phyloP scores from a whole-genome alignment of 2,888 invertebrate genomes.

The Drosophila emarginata region DNA sequence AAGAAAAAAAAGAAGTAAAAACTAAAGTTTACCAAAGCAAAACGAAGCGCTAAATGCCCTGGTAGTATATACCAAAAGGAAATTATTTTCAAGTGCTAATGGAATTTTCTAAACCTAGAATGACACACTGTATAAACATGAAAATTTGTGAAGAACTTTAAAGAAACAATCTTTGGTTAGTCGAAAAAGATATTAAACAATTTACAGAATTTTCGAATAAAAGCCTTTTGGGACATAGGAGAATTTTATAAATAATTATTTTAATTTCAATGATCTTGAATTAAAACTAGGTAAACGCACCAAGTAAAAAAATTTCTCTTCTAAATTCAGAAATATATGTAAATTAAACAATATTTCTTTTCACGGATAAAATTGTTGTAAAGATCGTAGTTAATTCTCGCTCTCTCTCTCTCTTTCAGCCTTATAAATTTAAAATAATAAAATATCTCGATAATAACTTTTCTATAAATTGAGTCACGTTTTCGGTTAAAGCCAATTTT shows the following conservation, averaged over 20 bases:
- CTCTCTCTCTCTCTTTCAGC: too few species aligned
- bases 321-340: too few species aligned
- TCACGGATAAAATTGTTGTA: too few species aligned
- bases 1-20: background rate
- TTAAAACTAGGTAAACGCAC: too few species aligned
- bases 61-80: conserved; percentile 1
- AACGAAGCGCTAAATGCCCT: conserved; percentile 13
- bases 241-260: too few species aligned
- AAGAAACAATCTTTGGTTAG: background rate
- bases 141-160: background rate
- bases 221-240: too few species aligned
- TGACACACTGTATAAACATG: background rate
- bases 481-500: background rate
- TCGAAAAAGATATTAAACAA: background rate
- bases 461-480: background rate
- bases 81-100: conserved; percentile 6
- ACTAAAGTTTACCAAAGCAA: conserved; percentile 5
- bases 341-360: too few species aligned
- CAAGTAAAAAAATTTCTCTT: too few species aligned
- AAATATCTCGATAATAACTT: too few species aligned
- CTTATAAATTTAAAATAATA: too few species aligned
- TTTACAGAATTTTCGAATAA: background rate
- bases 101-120: background rate
- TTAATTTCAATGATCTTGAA: too few species aligned
- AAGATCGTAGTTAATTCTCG: too few species aligned